Percentiles rank a stretch among this genome's conserved stretches.
Conservation (phyloP, 2,797 vertebrate genomes). For the Pelochelys cantorii region DNA sequence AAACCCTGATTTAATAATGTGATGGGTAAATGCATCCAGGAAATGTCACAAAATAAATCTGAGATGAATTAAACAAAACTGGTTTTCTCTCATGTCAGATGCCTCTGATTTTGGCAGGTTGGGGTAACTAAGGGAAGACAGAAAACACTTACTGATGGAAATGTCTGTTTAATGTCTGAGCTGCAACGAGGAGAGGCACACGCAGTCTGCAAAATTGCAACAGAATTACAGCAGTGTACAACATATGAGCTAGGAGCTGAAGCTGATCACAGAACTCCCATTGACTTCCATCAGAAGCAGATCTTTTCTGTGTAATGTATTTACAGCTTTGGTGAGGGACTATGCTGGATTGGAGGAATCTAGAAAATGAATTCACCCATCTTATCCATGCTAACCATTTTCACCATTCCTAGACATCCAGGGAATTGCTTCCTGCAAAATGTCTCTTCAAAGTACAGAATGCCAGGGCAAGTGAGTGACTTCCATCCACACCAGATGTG, state of each 20-base stretch:
- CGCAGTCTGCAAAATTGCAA: not conserved
- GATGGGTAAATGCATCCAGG: slow-evolving; percentile 54
- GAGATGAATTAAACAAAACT: slow-evolving; percentile 59
- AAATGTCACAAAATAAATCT: slow-evolving; percentile 64
- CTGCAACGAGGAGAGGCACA: not conserved
- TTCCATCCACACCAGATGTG: slow-evolving; percentile 9
- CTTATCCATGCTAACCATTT: not conserved
- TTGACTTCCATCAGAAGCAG: not conserved
- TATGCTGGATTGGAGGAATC: not conserved
- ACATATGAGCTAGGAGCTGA: not conserved
- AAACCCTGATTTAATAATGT: slow-evolving; percentile 60
- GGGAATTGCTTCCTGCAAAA: not conserved
- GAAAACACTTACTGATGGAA: slow-evolving; percentile 4
- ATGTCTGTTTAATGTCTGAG: not conserved
- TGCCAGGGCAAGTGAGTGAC: not conserved
- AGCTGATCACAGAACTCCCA: not conserved
- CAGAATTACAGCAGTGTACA: not conserved
- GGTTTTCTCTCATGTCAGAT: slow-evolving; percentile 50
- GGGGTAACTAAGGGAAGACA: slow-evolving; percentile 27
- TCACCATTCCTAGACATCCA: slow-evolving; percentile 6
- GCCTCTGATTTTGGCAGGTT: slow-evolving; percentile 50
- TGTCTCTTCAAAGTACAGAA: slow-evolving; percentile 22
- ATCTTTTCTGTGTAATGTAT: not conserved
- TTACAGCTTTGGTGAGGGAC: not conserved
- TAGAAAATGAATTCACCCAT: not conserved